A percentile compares a stretch with the other conserved stretches of the same genome.
Conservation (phyloP, 2,888 invertebrate species). For the Temnothorax unifasciatus region DNA sequence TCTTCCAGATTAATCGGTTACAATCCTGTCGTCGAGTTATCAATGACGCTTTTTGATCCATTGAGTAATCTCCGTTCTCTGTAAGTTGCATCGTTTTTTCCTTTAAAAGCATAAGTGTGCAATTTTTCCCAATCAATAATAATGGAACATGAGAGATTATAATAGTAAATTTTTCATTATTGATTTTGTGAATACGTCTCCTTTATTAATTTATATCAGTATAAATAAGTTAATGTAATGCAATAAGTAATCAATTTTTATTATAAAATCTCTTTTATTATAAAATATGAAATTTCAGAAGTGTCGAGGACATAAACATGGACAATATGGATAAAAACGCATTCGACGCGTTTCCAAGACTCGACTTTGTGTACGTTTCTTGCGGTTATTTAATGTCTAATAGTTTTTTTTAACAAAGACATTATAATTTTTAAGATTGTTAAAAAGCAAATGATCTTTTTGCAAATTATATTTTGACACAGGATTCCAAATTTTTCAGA, state of each 20-base stretch:
- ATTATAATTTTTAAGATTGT: background rate
- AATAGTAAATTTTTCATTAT: background rate
- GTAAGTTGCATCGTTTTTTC: constrained; percentile 77
- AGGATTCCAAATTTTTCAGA: constrained; percentile 78
- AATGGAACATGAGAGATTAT: background rate
- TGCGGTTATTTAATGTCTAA: background rate
- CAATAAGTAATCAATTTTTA: constrained; percentile 64
- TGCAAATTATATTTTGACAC: background rate
- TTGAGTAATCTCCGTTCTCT: constrained; percentile 82
- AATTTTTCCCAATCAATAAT: background rate
- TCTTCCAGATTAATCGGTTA: constrained; percentile 82
- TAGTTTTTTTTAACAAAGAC: background rate
- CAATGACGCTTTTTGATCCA: constrained; percentile 78
- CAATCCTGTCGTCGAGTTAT: constrained; percentile 81
- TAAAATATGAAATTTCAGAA: constrained; percentile 81
- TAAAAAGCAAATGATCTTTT: background rate
- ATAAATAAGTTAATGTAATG: background rate
- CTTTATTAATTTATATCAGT: background rate
- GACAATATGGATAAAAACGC: constrained; percentile 87
- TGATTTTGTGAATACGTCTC: background rate
- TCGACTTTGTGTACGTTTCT: constrained; percentile 87
- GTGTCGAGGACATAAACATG: constrained; percentile 88
- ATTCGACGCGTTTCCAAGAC: constrained; percentile 86
- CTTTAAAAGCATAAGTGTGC: background rate
- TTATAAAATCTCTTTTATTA: constrained; percentile 30